Evolutionary conservation across 2,888 invertebrate species (phyloP).

Genomic region (Brachyopa scutellaris): DNA sequence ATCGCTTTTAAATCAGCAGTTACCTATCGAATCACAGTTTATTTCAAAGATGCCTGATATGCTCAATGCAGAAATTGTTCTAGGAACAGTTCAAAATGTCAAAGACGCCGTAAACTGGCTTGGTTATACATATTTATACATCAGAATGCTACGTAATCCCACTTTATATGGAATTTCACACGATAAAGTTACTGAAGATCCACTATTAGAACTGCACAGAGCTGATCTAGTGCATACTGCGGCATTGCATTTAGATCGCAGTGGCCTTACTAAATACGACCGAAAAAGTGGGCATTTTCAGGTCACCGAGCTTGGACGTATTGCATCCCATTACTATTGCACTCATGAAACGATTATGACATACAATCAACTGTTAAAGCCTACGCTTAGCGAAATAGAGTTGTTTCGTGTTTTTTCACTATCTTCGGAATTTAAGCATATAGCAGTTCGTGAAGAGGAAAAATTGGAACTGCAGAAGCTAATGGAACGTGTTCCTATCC

Average conservation of each 20-base stretch:
- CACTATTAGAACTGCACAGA: slow-evolving; percentile 92
- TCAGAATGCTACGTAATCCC: slow-evolving; percentile 96
- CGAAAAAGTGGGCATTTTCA: slow-evolving; percentile 94
- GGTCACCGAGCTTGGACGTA: slow-evolving; percentile 97
- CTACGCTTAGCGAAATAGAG: slow-evolving; percentile 98
- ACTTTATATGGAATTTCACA: slow-evolving; percentile 93
- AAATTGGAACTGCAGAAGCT: slow-evolving; percentile 97
- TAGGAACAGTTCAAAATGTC: slow-evolving; percentile 94
- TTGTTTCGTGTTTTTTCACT: slow-evolving; percentile 98
- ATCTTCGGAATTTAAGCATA: slow-evolving; percentile 97
- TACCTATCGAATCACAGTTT: slow-evolving; percentile 98
- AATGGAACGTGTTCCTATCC: slow-evolving; percentile 96
- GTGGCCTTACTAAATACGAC: slow-evolving; percentile 97
- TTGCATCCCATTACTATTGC: slow-evolving; percentile 99
- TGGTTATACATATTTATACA: slow-evolving; percentile 98
- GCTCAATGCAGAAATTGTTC: slow-evolving; percentile 98
- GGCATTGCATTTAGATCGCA: slow-evolving; percentile 93
- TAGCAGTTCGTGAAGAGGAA: slow-evolving; percentile 97
- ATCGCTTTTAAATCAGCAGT: slow-evolving; percentile 97
- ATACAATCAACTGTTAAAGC: slow-evolving; percentile 97
- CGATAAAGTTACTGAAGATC: slow-evolving; percentile 91
- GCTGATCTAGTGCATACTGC: slow-evolving; percentile 98
- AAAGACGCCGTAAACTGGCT: slow-evolving; percentile 95
- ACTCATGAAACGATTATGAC: slow-evolving; percentile 98
- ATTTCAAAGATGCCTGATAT: slow-evolving; percentile 96